phyloP scores from a whole-genome alignment of 2,888 invertebrate species.

The Erebia epiphron region DNA sequence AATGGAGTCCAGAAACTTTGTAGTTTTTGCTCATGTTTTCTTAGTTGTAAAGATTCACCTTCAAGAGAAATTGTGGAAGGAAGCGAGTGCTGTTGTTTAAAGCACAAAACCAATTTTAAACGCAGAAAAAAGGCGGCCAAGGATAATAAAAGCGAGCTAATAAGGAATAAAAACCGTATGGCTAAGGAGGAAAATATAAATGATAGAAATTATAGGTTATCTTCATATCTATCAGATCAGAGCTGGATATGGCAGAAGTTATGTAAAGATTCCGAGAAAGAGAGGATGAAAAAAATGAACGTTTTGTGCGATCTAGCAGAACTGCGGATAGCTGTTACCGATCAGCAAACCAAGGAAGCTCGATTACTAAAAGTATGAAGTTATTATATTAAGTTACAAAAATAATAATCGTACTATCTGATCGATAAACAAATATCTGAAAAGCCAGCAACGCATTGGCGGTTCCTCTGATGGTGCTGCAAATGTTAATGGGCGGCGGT shows the following conservation, averaged over 20 bases:
- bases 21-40: neutral
- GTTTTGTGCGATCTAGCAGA: conserved; percentile 23
- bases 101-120: conserved; percentile 51
- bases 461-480: no score
- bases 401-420: no score
- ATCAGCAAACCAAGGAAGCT: conserved; percentile 16
- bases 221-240: conserved; percentile 51
- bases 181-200: conserved; percentile 42
- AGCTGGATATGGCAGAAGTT: conserved; percentile 45
- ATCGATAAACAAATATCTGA: no score
- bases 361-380: conserved; percentile 22
- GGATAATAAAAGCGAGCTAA: conserved; percentile 13
- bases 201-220: conserved; percentile 52
- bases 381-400: neutral
- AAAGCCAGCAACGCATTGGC: no score
- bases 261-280: conserved; percentile 24
- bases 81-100: neutral
- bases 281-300: conserved; percentile 9
- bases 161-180: conserved; percentile 10
- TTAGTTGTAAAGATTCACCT: neutral
- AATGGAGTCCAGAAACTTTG: neutral
- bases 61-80: neutral
- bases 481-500: no score
- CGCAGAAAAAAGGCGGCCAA: conserved; percentile 53
- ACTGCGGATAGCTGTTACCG: conserved; percentile 7